Percentiles rank a stretch among this genome's conserved stretches.
phyloP scores from a whole-genome alignment of 1,140 invertebrate species.

The Neelides sp. region DNA sequence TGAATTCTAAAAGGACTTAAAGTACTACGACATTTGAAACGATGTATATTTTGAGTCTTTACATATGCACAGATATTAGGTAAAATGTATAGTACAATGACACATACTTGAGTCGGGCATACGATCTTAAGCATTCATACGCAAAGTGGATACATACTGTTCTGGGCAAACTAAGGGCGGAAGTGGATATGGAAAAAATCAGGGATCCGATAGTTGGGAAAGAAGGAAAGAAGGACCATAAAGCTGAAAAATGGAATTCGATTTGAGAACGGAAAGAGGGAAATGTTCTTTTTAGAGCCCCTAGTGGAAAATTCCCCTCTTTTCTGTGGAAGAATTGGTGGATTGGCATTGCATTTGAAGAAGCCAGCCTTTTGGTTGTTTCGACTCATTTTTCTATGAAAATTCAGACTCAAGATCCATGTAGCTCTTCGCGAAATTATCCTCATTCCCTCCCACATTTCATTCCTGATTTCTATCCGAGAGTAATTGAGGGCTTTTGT shows the following conservation, averaged over 20 bases:
- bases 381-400: not conserved
- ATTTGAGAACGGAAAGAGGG: constrained; percentile 20
- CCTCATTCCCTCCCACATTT: not conserved
- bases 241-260: constrained; percentile 26
- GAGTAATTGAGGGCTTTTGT: too few relatives aligned
- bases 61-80: too few relatives aligned
- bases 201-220: too few relatives aligned
- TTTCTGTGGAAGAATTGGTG: not conserved
- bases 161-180: too few relatives aligned
- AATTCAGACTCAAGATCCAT: not conserved
- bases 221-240: constrained; percentile 6
- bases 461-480: not conserved
- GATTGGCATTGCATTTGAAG: not conserved
- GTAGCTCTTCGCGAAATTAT: not conserved
- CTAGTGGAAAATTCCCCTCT: constrained; percentile 12
- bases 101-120: too few relatives aligned
- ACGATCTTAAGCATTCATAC: too few relatives aligned
- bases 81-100: too few relatives aligned
- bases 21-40: too few relatives aligned
- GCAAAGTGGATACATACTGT: too few relatives aligned
- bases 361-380: not conserved
- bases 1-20: too few relatives aligned
- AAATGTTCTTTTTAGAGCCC: constrained; percentile 20
- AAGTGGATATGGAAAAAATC: too few relatives aligned
- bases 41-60: too few relatives aligned